Evolutionary conservation across 2,113 vertebrate species (phyloP), one percentile per base, ranked within the genome.

Genomic region (Hippoglossus stenolepis): DNA sequence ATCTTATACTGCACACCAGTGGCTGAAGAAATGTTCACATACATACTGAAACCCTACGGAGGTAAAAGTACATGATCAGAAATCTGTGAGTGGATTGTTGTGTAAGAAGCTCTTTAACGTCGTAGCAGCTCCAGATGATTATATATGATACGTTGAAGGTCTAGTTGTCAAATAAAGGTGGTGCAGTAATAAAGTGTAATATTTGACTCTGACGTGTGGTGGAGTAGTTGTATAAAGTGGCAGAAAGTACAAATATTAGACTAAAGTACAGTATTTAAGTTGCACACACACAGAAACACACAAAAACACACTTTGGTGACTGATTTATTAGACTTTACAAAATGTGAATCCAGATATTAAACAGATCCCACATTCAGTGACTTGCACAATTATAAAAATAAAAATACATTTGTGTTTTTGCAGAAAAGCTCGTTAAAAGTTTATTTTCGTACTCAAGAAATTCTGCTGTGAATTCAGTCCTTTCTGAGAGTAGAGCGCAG

Each of bases 1-100:
- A 38, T 8, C 24, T 73, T 70, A 3, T 40, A 24, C 70, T 77
- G 82, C 68, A 38, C 59, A 73, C 68, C 15, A 53, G 82, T 57
- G 71, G 61, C 21, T 23, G 38, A 58, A 26, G 10, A 43, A 8
- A 12, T 38, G 21, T 21, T 75, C 38, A 5, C 71, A 57, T 35
- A 17, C 13, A 12, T 14, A 3, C 0, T 14, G 43, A 45, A 45
- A 14, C 14, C 43, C 12, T 15, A 45, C 43, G 12, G 43, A 15
- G 3, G 43, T 15, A 15, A 15, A 45, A 45, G 43, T 4, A 45
- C 35, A 10, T 4, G 12, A 45, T 45, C 43, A 45, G 13, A 12
- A 12, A 3, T 15, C 11, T 45, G 43, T 15, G 43, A 4, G 43
- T 45, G 43, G 12, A 14, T 45, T 45, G 12, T 14, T 45, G 43